These are phyloP conservation scores for Eira barbara DNA, from an alignment of 2,113 vertebrate species.

Conservation along the genomic window DNA sequence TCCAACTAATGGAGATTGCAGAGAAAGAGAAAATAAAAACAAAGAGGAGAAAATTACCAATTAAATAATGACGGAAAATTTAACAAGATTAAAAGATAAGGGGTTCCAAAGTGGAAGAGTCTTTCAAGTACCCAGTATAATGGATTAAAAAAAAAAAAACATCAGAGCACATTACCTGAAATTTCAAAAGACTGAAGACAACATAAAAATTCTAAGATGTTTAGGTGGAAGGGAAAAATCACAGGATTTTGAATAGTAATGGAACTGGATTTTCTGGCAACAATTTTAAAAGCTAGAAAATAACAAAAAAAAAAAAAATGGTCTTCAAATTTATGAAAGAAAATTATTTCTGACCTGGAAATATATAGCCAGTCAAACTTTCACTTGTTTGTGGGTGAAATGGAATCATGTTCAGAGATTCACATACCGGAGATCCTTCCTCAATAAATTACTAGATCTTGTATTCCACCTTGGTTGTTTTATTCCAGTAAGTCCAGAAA, in stretches of 20 bases:
- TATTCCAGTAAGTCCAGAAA: not conserved
- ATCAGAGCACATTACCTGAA: not conserved
- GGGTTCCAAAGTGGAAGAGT: not conserved
- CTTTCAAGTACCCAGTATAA: not conserved
- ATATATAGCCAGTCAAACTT: not conserved
- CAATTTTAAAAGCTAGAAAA: constrained; percentile 34
- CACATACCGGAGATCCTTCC: not conserved
- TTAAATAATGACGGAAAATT: constrained; percentile 18
- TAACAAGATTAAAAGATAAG: not conserved
- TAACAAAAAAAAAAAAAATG: not conserved
- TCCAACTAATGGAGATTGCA: not conserved
- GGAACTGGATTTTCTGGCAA: not conserved
- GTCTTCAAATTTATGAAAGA: not conserved
- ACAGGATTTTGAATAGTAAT: constrained; percentile 17
- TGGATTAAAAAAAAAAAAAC: not conserved
- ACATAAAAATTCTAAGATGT: constrained; percentile 10
- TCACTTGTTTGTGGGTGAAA: not conserved
- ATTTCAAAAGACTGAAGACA: not conserved
- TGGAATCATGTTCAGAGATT: not conserved
- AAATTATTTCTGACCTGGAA: constrained; percentile 40
- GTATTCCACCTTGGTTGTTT: not conserved
- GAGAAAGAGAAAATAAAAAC: not conserved
- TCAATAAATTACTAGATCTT: not conserved
- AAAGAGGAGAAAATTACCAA: not conserved
- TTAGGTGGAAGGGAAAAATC: not conserved